phyloP scores from a whole-genome alignment of 2,888 invertebrate genomes.

The Saturnia pavonia region DNA sequence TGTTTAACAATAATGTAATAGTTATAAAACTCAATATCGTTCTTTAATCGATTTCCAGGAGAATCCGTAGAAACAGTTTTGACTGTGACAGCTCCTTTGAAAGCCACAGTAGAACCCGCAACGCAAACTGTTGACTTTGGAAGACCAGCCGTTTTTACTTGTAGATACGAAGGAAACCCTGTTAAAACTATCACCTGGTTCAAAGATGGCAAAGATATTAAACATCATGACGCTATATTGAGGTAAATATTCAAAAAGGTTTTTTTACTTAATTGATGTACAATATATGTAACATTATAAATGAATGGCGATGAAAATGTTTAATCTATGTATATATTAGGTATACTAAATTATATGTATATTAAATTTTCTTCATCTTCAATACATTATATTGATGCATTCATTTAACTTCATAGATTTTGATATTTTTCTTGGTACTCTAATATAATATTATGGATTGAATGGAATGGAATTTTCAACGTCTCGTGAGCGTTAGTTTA shows the following conservation, averaged over 20 bases:
- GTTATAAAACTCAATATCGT: not conserved
- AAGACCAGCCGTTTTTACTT: conserved; percentile 94
- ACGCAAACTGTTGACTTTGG: conserved; percentile 97
- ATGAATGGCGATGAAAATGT: too few relatives aligned
- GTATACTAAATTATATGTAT: too few relatives aligned
- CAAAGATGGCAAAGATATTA: conserved; percentile 94
- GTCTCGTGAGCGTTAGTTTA: too few relatives aligned
- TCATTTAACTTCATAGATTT: not conserved
- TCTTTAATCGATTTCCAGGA: conserved; percentile 78
- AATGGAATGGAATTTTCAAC: too few relatives aligned
- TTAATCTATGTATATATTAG: too few relatives aligned
- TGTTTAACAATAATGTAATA: conserved; percentile 4
- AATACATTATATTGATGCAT: too few relatives aligned
- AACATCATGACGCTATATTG: conserved; percentile 90
- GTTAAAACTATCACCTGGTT: conserved; percentile 95
- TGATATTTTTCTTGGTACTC: not conserved
- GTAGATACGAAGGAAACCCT: conserved; percentile 94
- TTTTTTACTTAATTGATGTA: not conserved
- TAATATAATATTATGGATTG: too few relatives aligned
- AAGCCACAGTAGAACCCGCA: conserved; percentile 93
- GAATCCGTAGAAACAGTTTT: conserved; percentile 96
- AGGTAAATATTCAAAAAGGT: conserved; percentile 50
- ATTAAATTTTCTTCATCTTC: too few relatives aligned
- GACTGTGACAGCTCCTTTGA: conserved; percentile 94
- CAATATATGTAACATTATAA: too few relatives aligned